Evolutionary conservation across 2,113 vertebrate species (phyloP), one percentile per base, ranked within the genome.

Genomic region (Poecilia latipinna): DNA sequence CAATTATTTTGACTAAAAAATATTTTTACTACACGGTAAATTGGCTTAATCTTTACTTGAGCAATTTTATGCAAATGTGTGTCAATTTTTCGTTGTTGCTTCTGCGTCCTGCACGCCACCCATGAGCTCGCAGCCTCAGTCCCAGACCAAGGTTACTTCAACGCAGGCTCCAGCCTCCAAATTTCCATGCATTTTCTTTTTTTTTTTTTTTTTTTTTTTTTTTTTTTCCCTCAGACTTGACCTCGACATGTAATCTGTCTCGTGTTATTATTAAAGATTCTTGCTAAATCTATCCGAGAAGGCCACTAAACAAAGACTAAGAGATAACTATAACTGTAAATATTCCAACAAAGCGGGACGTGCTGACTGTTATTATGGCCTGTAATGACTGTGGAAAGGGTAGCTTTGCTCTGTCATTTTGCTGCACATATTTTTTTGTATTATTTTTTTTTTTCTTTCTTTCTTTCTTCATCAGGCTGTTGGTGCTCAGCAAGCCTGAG

Each of bases 211-310:
- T 13, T 91, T 79, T 81, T 92, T 78, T n/a, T 67, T 15, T 65
- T 51, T 26, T 22, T 1, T 3, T 10, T 10, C 4, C 72, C 80
- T 24, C 15, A 85, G 89, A 92, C 86, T 82, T 82, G 73, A 87
- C 86, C 85, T 89, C 86, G 70, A 83, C 74, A 69, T 84, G 77
- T 75, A 85, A 57, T 57, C 71, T 76, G 75, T 82, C 67, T 42
- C 84, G 32, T 81, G 79, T 80, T 90, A 73, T 89, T 91, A 91
- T 91, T 85, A 92, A 93, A 91, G 85, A 84, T 90, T 82, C 75
- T 78, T 68, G 26, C 32, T 81, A 44, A 70, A 87, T 78, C 82
- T 90, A 85, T 90, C 82, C 77, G 80, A 87, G 88, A 90, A 92
- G 85, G 84, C 87, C 89, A 87, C 84, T 86, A 89, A 91, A 88